A percentile compares a stretch with the other conserved stretches of the same genome.
Evolutionary conservation across 2,797 vertebrate genomes (phyloP).

Genomic region (Gymnodraco acuticeps): DNA sequence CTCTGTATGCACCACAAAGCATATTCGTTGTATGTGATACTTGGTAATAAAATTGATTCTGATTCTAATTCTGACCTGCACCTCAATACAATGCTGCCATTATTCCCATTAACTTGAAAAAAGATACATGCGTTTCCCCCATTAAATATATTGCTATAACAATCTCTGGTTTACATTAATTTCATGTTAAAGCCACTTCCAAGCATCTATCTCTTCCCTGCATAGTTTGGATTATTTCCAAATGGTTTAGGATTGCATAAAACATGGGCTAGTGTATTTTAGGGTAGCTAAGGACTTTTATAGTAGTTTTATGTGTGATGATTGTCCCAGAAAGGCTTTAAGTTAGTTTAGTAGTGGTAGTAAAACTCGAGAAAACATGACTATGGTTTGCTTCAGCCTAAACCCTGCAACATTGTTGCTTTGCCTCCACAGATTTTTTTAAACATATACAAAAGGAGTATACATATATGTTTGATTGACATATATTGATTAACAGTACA

Average conservation of each 20-base stretch:
- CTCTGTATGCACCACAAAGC: too few relatives aligned
- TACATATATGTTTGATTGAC: not conserved
- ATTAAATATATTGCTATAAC: not conserved
- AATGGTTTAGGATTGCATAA: not conserved
- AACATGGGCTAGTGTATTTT: not conserved
- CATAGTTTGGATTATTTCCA: not conserved
- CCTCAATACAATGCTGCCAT: not conserved
- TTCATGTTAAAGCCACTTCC: not conserved
- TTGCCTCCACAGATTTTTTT: not conserved
- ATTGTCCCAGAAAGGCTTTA: too few relatives aligned
- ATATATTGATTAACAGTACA: not conserved
- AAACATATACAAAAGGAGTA: not conserved
- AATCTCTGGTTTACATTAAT: not conserved
- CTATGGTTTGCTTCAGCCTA: not conserved
- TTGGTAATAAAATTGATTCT: too few relatives aligned
- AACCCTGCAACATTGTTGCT: too few relatives aligned
- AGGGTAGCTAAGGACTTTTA: not conserved
- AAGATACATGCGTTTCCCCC: too few relatives aligned
- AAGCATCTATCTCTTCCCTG: not conserved
- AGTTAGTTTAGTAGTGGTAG: not conserved
- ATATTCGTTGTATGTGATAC: too few relatives aligned
- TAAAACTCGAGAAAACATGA: not conserved
- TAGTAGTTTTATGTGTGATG: too few relatives aligned
- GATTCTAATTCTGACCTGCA: too few relatives aligned
- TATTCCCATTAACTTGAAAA: not conserved